Percentiles rank a stretch among this genome's conserved stretches.
Evolutionary conservation across 2,113 vertebrate genomes (phyloP).

Genomic region (Protomyctophum bolini): DNA sequence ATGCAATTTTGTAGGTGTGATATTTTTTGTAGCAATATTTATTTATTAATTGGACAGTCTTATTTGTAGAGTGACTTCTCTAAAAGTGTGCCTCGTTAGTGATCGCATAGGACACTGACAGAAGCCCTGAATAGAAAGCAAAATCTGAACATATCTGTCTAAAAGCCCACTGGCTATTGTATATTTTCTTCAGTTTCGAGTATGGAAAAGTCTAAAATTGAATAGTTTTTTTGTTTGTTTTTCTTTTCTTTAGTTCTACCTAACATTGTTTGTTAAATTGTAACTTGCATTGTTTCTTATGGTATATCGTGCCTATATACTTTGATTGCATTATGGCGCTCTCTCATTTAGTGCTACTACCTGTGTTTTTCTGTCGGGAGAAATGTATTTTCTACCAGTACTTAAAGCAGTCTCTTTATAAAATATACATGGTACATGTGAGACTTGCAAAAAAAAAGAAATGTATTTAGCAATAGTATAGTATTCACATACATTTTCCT

Average conservation of each 20-base stretch:
- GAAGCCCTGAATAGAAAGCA: neutral
- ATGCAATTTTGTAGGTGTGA: too few species aligned
- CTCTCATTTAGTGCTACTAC: conserved; percentile 50
- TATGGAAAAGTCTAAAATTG: neutral
- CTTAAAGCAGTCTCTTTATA: conserved; percentile 57
- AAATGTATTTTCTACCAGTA: conserved; percentile 51
- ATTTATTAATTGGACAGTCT: too few species aligned
- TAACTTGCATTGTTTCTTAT: conserved; percentile 21
- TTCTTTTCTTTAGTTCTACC: conserved; percentile 31
- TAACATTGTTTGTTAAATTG: neutral
- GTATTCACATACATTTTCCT: conserved; percentile 67
- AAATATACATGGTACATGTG: conserved; percentile 50
- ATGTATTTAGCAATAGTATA: conserved; percentile 75
- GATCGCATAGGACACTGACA: neutral
- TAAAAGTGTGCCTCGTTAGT: neutral
- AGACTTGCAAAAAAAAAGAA: conserved; percentile 65
- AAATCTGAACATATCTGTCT: conserved; percentile 20
- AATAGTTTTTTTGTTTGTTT: neutral
- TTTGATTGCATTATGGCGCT: conserved; percentile 35
- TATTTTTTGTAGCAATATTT: too few species aligned
- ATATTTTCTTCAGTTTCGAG: conserved; percentile 8
- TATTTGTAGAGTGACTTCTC: too few species aligned
- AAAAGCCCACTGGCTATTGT: conserved; percentile 26
- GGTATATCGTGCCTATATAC: conserved; percentile 59
- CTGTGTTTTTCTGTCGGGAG: conserved; percentile 40